phyloP scores from a whole-genome alignment of 1,140 invertebrate genomes.

The Hormaphis cornu region DNA sequence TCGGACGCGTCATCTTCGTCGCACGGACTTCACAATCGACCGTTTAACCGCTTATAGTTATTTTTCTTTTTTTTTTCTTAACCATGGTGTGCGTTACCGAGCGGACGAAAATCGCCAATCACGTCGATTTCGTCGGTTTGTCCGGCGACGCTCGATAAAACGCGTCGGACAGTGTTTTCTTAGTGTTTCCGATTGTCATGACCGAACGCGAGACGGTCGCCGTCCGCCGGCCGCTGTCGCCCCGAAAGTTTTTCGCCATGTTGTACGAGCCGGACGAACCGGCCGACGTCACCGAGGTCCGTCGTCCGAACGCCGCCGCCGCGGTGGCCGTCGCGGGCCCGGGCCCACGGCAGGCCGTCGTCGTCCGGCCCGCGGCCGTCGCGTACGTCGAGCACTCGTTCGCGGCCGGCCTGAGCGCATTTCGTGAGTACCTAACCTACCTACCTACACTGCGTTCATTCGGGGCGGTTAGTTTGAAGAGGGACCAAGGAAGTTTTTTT shows the following conservation, averaged over 20 bases:
- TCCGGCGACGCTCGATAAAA: too few relatives aligned
- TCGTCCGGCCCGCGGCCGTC: not conserved
- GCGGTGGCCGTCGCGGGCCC: not conserved
- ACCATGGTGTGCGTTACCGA: too few relatives aligned
- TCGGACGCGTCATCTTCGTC: too few relatives aligned
- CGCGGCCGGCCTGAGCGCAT: slow-evolving; percentile 5
- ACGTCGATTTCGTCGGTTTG: too few relatives aligned
- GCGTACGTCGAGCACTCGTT: slow-evolving; percentile 14
- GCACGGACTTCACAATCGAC: too few relatives aligned
- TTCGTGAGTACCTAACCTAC: not conserved
- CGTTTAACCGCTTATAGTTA: too few relatives aligned
- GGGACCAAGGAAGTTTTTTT: too few relatives aligned
- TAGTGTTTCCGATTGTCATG: not conserved
- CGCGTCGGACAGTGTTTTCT: too few relatives aligned
- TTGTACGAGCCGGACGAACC: slow-evolving; percentile 14
- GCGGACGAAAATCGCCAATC: too few relatives aligned
- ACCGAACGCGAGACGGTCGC: not conserved
- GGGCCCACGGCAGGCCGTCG: not conserved
- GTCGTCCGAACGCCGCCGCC: not conserved
- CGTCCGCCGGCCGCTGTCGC: slow-evolving; percentile 20
- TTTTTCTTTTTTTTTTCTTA: too few relatives aligned
- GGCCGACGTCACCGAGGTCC: not conserved
- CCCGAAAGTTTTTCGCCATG: slow-evolving; percentile 20
- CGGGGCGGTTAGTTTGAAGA: too few relatives aligned
- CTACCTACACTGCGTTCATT: too few relatives aligned